phyloP scores from a whole-genome alignment of 2,113 vertebrate genomes.

The Indri indri region DNA sequence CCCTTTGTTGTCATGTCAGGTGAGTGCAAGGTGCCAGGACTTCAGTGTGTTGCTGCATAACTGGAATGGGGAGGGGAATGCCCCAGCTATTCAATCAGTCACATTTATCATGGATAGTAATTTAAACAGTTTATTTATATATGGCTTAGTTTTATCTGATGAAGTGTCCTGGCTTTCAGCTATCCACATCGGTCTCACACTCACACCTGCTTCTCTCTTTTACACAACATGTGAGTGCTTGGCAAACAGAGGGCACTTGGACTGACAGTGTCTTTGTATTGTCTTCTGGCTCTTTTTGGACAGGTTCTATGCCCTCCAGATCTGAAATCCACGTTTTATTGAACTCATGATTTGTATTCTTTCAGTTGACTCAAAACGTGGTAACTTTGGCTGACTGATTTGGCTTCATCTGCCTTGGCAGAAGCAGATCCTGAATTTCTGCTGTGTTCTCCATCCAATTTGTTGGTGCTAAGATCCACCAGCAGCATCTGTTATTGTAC shows the following conservation, averaged over 20 bases:
- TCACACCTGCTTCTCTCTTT: not conserved
- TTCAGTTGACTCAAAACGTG: not conserved
- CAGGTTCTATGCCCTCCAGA: not conserved
- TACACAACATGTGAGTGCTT: too few relatives aligned
- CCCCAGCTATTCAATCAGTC: not conserved
- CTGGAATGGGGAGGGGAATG: not conserved
- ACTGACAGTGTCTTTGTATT: not conserved
- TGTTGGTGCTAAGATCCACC: not conserved
- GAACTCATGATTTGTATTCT: not conserved
- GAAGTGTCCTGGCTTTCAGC: not conserved
- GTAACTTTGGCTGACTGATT: not conserved
- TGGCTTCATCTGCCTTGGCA: not conserved
- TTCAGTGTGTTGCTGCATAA: not conserved
- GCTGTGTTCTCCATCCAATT: not conserved
- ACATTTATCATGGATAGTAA: not conserved
- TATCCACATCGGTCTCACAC: not conserved
- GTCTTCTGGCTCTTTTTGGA: accelerated
- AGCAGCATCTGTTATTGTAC: not conserved
- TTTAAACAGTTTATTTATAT: not conserved
- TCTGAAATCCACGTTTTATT: not conserved
- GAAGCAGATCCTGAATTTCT: not conserved
- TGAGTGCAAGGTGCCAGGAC: not conserved
- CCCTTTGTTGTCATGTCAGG: not conserved
- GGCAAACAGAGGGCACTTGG: too few relatives aligned
- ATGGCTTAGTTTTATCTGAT: not conserved